phyloP scores from a whole-genome alignment of 2,888 invertebrate species.

The Nesidiocoris tenuis region DNA sequence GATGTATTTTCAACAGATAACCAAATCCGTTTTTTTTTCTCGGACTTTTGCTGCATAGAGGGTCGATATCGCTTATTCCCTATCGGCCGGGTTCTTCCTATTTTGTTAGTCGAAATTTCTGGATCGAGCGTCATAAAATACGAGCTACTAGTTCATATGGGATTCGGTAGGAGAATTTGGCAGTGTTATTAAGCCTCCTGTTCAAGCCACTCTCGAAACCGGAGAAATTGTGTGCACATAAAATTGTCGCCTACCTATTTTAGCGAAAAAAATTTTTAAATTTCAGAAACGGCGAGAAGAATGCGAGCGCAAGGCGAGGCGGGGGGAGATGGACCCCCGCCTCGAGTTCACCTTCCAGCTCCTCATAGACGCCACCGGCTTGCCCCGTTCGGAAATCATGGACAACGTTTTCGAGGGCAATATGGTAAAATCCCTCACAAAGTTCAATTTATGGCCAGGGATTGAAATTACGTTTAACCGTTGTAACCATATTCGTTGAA shows the following conservation, averaged over 20 bases:
- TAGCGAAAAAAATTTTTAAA: too few relatives aligned
- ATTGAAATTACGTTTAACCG: neutral
- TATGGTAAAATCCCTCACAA: slow-evolving; percentile 63
- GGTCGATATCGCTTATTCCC: too few relatives aligned
- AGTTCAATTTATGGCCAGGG: neutral
- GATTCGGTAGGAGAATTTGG: too few relatives aligned
- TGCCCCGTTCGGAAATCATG: slow-evolving; percentile 82
- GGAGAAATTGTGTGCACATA: too few relatives aligned
- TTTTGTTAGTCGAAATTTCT: too few relatives aligned
- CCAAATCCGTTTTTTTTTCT: neutral
- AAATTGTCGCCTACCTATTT: too few relatives aligned
- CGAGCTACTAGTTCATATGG: too few relatives aligned
- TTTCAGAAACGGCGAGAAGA: slow-evolving; percentile 74
- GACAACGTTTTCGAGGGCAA: slow-evolving; percentile 88
- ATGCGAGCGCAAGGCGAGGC: slow-evolving; percentile 85
- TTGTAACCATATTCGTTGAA: neutral
- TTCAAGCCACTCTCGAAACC: too few relatives aligned
- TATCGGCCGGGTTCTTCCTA: too few relatives aligned
- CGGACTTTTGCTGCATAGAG: neutral
- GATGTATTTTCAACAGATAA: neutral
- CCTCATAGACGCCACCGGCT: slow-evolving; percentile 77
- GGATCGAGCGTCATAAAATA: too few relatives aligned
- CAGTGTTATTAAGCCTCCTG: too few relatives aligned
- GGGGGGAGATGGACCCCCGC: slow-evolving; percentile 90
- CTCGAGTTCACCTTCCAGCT: slow-evolving; percentile 88